Evolutionary conservation across 64 coral and sea anemone species (phyloP).

Genomic region (Actinia equina): DNA sequence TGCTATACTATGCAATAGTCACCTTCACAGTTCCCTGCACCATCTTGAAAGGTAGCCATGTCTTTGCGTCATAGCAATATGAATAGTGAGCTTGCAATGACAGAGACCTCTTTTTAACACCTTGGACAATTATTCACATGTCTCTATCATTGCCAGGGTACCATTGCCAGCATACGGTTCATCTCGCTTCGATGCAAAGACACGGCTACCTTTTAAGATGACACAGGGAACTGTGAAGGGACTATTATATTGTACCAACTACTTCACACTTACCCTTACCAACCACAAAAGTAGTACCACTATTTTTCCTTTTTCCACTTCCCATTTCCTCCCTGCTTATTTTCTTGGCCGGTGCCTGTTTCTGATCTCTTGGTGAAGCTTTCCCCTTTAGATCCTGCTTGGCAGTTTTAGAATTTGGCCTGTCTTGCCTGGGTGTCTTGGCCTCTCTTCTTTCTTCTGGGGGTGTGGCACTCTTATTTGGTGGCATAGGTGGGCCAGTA

Average conservation of each 20-base stretch:
- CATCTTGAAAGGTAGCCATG: too few species aligned
- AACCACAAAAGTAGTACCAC: conserved; percentile 51
- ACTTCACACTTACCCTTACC: conserved; percentile 6
- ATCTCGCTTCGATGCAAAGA: too few species aligned
- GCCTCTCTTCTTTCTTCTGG: conserved; percentile 44
- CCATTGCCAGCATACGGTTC: too few species aligned
- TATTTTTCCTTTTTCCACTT: conserved; percentile 24
- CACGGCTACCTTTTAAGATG: too few species aligned
- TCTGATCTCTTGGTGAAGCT: conserved; percentile 23
- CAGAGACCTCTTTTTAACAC: too few species aligned
- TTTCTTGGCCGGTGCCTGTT: conserved; percentile 15
- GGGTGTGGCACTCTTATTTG: background rate
- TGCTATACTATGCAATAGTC: too few species aligned
- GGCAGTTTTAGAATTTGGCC: background rate
- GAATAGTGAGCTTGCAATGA: too few species aligned
- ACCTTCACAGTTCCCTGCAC: too few species aligned
- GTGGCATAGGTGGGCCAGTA: background rate
- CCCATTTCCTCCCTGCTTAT: conserved; percentile 7
- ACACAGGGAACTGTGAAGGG: too few species aligned
- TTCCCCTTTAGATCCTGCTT: background rate
- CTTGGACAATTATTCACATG: too few species aligned
- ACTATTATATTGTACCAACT: background rate
- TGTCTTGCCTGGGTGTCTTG: background rate
- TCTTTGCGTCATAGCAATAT: too few species aligned
- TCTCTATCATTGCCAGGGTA: too few species aligned